Base-by-base conservation (phyloP, 1,140 invertebrate species). In the Aplysia californica region DNA sequence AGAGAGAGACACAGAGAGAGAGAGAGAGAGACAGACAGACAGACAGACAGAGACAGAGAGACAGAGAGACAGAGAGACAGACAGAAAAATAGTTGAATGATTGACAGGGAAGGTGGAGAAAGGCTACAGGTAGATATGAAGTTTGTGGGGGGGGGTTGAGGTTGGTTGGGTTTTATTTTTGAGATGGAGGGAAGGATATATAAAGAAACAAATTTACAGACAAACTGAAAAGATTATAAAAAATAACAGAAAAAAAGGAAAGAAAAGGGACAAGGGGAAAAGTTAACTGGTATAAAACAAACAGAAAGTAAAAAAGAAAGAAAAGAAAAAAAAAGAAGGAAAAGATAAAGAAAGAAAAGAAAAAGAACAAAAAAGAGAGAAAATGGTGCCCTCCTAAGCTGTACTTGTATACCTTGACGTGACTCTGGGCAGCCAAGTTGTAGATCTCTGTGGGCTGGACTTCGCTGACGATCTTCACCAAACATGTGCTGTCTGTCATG, bases 341-440 rank as follows among this genome's bases (percentile, higher is more conserved):
- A 50, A n/a, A 50, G 44, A 50, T 10, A 50, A 50, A 21, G 35
- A 29, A 6, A 26, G 35, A 31, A n/a, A n/a, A n/a, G 18, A 10
- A 21, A 65, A 65, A 33, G 10, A 33, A 35, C 23, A 35, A 0
- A 65, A 65, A 10, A 31, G 35, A 29, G 26, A 65, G 33, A 65
- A 31, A 0, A 29, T 21, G 6, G 2, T 10, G 26, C 59, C 18
- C 1, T 2, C 1, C 1, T 2, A 3, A 2, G 20, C 31, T 64
- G 59, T 64, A 64, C 0, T 23, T 1, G 20, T n/a, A 93, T 79
- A 99, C 97, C 92, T 99, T 99, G 6, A 99, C 98, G 91, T 99
- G 98, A 86, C 97, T 99, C 90, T 99, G 98, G 1, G 98, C 98
- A n/a, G 97, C 98, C 67, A 99, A 92, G 92, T 99, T 99, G 87